A percentile compares a stretch with the other conserved stretches of the same genome.
These are phyloP conservation scores for Charaxes varanes DNA, from an alignment of 1,140 invertebrate genomes.

Conservation along the genomic window DNA sequence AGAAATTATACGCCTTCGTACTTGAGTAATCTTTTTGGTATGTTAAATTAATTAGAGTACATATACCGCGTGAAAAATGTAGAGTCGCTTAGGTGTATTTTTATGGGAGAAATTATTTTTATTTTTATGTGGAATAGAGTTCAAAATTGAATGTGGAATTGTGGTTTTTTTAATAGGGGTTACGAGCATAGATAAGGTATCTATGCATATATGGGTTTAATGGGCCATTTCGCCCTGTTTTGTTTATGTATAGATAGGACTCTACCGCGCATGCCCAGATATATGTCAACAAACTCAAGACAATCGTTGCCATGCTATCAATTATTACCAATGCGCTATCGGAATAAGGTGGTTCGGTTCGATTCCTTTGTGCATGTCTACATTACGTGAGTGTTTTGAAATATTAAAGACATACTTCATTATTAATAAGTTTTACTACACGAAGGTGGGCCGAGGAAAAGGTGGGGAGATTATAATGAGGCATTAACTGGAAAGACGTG, in stretches of 20 bases:
- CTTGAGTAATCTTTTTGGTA: too few relatives aligned
- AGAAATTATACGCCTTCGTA: background rate
- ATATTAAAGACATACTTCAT: too few relatives aligned
- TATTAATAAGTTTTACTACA: too few relatives aligned
- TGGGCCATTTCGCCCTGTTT: slow-evolving; percentile 32
- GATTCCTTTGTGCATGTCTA: too few relatives aligned
- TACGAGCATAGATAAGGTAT: slow-evolving; percentile 12
- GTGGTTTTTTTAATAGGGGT: background rate
- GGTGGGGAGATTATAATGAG: too few relatives aligned
- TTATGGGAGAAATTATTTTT: background rate
- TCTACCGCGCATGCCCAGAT: slow-evolving; percentile 62
- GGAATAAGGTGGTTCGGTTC: background rate
- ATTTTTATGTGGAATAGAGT: background rate
- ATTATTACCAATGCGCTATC: slow-evolving; percentile 7
- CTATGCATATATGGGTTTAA: slow-evolving; percentile 12
- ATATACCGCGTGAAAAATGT: background rate
- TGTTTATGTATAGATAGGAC: slow-evolving; percentile 50
- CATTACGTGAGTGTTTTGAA: too few relatives aligned
- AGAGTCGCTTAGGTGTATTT: background rate
- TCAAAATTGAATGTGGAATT: background rate
- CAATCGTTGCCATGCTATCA: slow-evolving; percentile 19
- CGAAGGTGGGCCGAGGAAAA: too few relatives aligned
- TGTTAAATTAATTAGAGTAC: background rate
- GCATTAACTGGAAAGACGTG: too few relatives aligned
- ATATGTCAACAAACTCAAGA: slow-evolving; percentile 58